Percentiles rank a stretch among this genome's conserved stretches.
These are phyloP conservation scores for Anoplopoma fimbria DNA, from an alignment of 2,113 vertebrate species.

Conservation along the genomic window DNA sequence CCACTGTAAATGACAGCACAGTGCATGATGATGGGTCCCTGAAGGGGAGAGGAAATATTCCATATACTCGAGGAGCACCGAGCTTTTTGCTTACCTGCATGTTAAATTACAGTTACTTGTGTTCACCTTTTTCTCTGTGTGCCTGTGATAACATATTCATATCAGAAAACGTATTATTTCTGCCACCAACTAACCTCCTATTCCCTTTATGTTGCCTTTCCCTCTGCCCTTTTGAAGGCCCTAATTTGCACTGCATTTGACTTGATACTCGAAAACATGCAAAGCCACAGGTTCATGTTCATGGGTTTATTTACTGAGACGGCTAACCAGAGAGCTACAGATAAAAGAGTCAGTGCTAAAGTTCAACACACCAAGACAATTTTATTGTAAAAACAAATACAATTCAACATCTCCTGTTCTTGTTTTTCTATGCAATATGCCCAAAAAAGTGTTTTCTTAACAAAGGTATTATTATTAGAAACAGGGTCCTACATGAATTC, in stretches of 20 bases:
- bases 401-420: not conserved
- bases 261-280: constrained; percentile 1
- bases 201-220: not conserved
- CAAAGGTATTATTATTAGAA: not conserved
- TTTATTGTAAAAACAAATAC: not conserved
- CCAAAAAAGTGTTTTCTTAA: not conserved
- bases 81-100: not conserved
- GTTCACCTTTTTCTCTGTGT: not conserved
- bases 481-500: not conserved
- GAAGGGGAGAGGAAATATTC: constrained; percentile 32
- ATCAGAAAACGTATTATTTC: not conserved
- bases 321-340: not conserved
- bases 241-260: constrained; percentile 13
- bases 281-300: constrained; percentile 25
- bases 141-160: not conserved
- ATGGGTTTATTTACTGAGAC: constrained; percentile 7
- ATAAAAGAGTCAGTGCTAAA: not conserved
- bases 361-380: not conserved
- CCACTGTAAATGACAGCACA: constrained; percentile 65
- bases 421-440: not conserved
- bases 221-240: not conserved
- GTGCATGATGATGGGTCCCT: constrained; percentile 20
- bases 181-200: not conserved
- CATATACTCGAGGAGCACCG: constrained; percentile 13
- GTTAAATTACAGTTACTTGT: constrained; percentile 9